These are phyloP conservation scores for Euthynnus affinis DNA, from an alignment of 2,797 vertebrate genomes.

Conservation along the genomic window DNA sequence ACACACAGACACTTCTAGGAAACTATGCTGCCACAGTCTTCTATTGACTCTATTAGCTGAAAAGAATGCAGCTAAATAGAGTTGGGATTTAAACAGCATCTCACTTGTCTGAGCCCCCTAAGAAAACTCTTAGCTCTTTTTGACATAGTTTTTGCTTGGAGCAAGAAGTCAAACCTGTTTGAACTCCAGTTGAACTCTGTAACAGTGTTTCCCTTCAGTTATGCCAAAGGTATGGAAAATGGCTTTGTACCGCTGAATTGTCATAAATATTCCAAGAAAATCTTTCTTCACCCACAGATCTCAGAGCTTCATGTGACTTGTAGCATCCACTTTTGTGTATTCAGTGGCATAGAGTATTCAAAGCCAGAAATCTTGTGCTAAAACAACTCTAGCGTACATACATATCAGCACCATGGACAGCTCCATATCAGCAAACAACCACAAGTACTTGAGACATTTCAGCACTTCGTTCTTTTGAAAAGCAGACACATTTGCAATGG, in stretches of 20 bases:
- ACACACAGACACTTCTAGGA: constrained; percentile 9
- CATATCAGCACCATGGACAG: constrained; percentile 51
- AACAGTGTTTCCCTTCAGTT: constrained; percentile 44
- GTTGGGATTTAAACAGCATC: constrained; percentile 37
- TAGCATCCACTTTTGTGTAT: constrained; percentile 31
- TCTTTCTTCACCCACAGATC: constrained; percentile 56
- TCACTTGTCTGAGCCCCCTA: constrained; percentile 39
- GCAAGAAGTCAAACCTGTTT: constrained; percentile 58
- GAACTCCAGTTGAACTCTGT: constrained; percentile 69
- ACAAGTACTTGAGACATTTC: not conserved
- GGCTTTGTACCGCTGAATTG: constrained; percentile 41
- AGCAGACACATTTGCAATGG: not conserved
- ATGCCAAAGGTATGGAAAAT: constrained; percentile 51
- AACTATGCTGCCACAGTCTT: constrained; percentile 17
- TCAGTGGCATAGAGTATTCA: constrained; percentile 11
- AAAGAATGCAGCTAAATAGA: constrained; percentile 33
- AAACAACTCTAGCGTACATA: not conserved
- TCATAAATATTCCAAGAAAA: constrained; percentile 65
- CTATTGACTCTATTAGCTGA: constrained; percentile 29
- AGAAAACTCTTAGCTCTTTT: constrained; percentile 52
- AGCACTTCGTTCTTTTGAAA: not conserved
- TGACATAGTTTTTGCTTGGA: constrained; percentile 42
- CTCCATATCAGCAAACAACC: constrained; percentile 14
- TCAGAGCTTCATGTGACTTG: constrained; percentile 54
- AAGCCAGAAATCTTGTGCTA: not conserved